Evolutionary conservation across 1,140 invertebrate genomes (phyloP).

Genomic region (Polypedilum vanderplanki): DNA sequence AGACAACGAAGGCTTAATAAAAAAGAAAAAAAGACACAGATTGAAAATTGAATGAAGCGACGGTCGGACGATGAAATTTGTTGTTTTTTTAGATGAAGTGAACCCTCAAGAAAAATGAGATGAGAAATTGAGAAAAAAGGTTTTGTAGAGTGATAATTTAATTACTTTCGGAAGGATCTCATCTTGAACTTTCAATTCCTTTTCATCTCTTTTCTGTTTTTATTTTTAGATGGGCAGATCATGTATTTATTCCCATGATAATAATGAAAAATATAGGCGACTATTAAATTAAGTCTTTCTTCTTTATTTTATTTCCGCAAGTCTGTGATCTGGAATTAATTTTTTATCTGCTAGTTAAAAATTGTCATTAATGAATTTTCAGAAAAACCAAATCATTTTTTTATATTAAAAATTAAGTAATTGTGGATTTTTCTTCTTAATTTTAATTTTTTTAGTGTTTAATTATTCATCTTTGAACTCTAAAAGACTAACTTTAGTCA

Average conservation of each 20-base stretch:
- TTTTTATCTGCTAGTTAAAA: too few species aligned
- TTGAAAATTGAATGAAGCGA: background rate
- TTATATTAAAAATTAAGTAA: too few species aligned
- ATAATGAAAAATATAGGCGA: too few species aligned
- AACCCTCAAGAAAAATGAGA: background rate
- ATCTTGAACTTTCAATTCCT: background rate
- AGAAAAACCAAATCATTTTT: too few species aligned
- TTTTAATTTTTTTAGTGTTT: too few species aligned
- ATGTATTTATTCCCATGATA: background rate
- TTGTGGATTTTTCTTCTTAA: too few species aligned
- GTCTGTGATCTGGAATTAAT: background rate
- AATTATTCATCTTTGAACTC: too few species aligned
- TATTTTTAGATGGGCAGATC: too few species aligned
- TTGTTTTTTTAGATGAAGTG: background rate
- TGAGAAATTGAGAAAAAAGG: slow-evolving; percentile 12
- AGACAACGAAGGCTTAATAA: background rate
- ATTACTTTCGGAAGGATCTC: slow-evolving; percentile 9
- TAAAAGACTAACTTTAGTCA: too few species aligned
- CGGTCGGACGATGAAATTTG: background rate
- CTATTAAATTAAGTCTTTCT: background rate
- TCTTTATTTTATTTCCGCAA: background rate
- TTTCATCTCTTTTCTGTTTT: background rate
- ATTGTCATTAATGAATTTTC: too few species aligned
- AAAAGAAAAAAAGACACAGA: background rate
- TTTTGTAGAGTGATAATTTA: slow-evolving; percentile 21